Percentiles rank a stretch among this genome's conserved stretches.
These are phyloP conservation scores for Argya squamiceps DNA, from an alignment of 2,797 vertebrate genomes.

Conservation along the genomic window DNA sequence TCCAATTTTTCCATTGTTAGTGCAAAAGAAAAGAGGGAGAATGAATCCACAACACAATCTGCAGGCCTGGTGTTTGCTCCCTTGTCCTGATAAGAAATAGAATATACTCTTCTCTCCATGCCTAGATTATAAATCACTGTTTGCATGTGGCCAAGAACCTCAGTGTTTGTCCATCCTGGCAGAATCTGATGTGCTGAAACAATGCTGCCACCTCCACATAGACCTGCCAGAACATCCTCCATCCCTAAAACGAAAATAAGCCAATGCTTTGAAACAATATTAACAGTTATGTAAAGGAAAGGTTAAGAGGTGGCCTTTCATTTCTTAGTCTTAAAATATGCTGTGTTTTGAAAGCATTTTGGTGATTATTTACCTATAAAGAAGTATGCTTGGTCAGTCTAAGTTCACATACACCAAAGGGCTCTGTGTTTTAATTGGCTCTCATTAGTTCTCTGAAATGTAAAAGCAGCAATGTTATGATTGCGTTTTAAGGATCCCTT, in stretches of 20 bases:
- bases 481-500: neutral
- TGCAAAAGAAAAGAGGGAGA: neutral
- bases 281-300: neutral
- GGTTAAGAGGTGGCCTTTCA: neutral
- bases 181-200: neutral
- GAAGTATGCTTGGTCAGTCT: neutral
- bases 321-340: neutral
- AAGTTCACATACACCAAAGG: neutral
- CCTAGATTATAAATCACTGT: neutral
- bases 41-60: neutral
- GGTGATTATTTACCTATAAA: constrained; percentile 51
- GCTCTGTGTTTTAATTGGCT: constrained; percentile 49
- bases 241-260: neutral
- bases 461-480: neutral
- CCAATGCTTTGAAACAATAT: neutral
- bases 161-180: neutral
- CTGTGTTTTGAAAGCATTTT: neutral
- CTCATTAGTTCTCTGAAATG: neutral
- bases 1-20: neutral
- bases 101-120: neutral
- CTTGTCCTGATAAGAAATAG: neutral
- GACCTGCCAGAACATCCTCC: neutral
- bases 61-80: neutral
- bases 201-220: neutral
- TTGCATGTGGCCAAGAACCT: neutral